Evolutionary conservation across 2,797 vertebrate genomes (phyloP).

Genomic region (Acrossocheilus wenchowensis): DNA sequence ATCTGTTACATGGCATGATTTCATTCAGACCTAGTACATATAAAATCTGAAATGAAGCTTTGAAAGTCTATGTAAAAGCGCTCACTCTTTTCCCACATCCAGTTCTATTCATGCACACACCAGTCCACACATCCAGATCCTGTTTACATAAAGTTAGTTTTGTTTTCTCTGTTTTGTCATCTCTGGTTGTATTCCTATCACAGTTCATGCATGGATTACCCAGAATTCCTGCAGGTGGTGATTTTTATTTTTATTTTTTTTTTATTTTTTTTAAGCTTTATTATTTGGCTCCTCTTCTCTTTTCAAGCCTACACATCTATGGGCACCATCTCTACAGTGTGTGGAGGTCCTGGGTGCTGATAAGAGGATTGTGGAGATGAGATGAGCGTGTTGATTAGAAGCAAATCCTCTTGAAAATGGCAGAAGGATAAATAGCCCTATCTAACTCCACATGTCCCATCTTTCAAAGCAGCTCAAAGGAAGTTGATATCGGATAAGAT

Average conservation of each 20-base stretch:
- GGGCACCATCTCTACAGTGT: slow-evolving; percentile 61
- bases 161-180: neutral
- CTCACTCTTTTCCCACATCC: neutral
- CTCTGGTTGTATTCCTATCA: slow-evolving; percentile 27
- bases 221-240: slow-evolving; percentile 59
- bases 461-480: slow-evolving; percentile 35
- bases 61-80: neutral
- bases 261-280: slow-evolving; percentile 7
- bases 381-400: slow-evolving; percentile 62
- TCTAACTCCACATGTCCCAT: slow-evolving; percentile 40
- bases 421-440: slow-evolving; percentile 35
- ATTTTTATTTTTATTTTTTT: neutral
- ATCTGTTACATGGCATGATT: neutral
- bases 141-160: slow-evolving; percentile 39
- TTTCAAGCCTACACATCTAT: slow-evolving; percentile 63
- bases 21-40: neutral
- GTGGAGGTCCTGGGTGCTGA: slow-evolving; percentile 62
- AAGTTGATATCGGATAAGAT: slow-evolving; percentile 46
- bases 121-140: slow-evolving; percentile 29
- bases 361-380: slow-evolving; percentile 53
- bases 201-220: slow-evolving; percentile 32
- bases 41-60: neutral
- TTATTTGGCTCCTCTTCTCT: slow-evolving; percentile 42
- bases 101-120: neutral
- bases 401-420: slow-evolving; percentile 32